Percentiles rank a stretch among this genome's conserved stretches.
Conservation (phyloP, 1,140 invertebrate species). For the Caenorhabditis remanei region DNA sequence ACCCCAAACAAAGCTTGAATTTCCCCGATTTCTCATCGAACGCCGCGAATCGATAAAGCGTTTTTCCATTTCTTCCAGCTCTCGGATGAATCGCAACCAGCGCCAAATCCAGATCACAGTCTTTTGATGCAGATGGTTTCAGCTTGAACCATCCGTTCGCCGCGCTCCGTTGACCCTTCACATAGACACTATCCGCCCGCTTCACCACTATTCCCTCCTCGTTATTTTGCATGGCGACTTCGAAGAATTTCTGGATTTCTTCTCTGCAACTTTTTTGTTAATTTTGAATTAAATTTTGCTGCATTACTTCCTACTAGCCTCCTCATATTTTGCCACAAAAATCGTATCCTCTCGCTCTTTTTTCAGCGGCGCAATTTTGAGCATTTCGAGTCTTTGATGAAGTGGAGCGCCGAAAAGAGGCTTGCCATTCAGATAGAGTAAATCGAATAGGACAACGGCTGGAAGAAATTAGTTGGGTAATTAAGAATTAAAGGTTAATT, state of each 20-base stretch:
- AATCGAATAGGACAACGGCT: slow-evolving; percentile 55
- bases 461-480: neutral
- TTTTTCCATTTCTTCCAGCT: slow-evolving; percentile 18
- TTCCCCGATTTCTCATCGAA: slow-evolving; percentile 12
- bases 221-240: slow-evolving; percentile 40
- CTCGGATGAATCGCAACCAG: neutral
- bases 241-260: slow-evolving; percentile 48
- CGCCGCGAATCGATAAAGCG: neutral
- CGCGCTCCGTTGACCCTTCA: slow-evolving; percentile 29
- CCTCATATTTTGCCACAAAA: slow-evolving; percentile 43
- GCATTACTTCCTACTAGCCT: neutral
- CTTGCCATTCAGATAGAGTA: slow-evolving; percentile 51
- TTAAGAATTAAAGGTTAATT: too few species aligned
- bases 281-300: neutral
- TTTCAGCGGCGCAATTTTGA: slow-evolving; percentile 46
- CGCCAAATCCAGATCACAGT: slow-evolving; percentile 7
- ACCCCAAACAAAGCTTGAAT: neutral
- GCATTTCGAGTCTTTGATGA: slow-evolving; percentile 49
- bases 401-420: slow-evolving; percentile 27
- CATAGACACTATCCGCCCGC: slow-evolving; percentile 14
- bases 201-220: slow-evolving; percentile 59
- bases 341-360: slow-evolving; percentile 55
- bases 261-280: neutral
- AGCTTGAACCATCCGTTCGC: slow-evolving; percentile 14
- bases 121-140: slow-evolving; percentile 11